These are phyloP conservation scores for Sicus ferrugineus DNA, from an alignment of 2,888 invertebrate genomes.

Conservation along the genomic window DNA sequence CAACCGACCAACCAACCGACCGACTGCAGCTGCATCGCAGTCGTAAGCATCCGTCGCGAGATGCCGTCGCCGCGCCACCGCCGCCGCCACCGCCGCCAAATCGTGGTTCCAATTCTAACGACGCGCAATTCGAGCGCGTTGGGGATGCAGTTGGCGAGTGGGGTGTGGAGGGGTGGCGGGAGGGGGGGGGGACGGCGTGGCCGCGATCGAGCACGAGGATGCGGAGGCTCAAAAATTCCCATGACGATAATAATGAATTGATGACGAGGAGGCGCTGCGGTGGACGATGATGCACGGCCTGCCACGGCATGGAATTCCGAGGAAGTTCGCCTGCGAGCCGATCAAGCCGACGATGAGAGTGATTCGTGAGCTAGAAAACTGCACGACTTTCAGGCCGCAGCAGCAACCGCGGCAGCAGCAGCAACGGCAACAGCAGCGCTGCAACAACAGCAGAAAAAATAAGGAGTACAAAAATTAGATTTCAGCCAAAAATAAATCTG, in stretches of 20 bases:
- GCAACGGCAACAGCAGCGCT: background rate
- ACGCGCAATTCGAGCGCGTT: background rate
- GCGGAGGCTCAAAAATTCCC: slow-evolving; percentile 9
- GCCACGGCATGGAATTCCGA: background rate
- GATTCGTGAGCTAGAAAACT: slow-evolving; percentile 20
- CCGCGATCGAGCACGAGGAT: background rate
- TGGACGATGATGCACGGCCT: background rate
- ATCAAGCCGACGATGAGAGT: background rate
- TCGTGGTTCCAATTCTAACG: slow-evolving; percentile 27
- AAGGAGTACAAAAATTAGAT: background rate
- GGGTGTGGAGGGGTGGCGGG: too few relatives aligned
- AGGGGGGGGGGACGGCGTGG: too few relatives aligned
- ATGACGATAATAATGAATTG: slow-evolving; percentile 10
- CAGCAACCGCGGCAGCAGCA: background rate
- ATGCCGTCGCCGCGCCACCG: too few relatives aligned
- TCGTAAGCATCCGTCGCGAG: too few relatives aligned
- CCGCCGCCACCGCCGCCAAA: too few relatives aligned
- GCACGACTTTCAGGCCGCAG: slow-evolving; percentile 27
- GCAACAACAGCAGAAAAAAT: background rate
- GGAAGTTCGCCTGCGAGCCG: background rate
- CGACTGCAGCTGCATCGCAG: too few relatives aligned
- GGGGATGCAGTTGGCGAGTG: background rate
- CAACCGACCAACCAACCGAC: too few relatives aligned
- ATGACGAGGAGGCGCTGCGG: background rate
- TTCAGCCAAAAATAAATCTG: background rate